Base-by-base conservation (phyloP, 1,140 invertebrate species). In the Forficula auricularia region DNA sequence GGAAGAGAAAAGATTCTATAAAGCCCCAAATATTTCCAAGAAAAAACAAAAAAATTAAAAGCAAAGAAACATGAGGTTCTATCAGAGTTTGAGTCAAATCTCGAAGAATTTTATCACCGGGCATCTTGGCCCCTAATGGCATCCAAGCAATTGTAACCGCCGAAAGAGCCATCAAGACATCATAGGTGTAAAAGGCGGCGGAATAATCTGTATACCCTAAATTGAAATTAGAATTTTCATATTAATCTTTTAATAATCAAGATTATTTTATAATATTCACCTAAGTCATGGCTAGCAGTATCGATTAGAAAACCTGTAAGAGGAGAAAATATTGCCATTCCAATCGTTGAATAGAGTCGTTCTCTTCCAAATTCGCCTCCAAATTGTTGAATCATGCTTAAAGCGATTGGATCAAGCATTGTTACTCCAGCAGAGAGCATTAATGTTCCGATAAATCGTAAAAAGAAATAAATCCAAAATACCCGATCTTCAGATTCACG, bases 21-120 rank as follows among this genome's bases (percentile, higher is more conserved):
- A 85, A 86, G 19, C 82, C 82, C 80, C 80, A 86, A 55, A 79
- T 73, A 54, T 77, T 81, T 32, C 81, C 82, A 15, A 84, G 57
- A 13, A 76, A 65, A 54, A 82, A 82, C 12, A 84, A 63, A 54
- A 84, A 80, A 46, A 79, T 67, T 48, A 86, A 74, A 53, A 82
- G 82, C 12, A 78, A 64, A 20, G 77, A 75, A 14, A 82, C 71
- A 54, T 79, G 72, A 8, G 77, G 76, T 67, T 79, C 73, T 58
- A 72, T 74, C 22, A 79, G 64, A n/a, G 81, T 70, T 52, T 75
- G 73, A 37, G 73, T 62, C 46, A 81, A 59, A 57, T 80, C 77
- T 36, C 68, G 61, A 48, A 80, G 65, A 8, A 80, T 65, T 59
- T 79, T 73, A 58, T 80, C 78, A 0, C 75, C 74, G 1, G 78